These are phyloP conservation scores for Trilocha varians DNA, from an alignment of 2,888 invertebrate genomes.

Conservation along the genomic window DNA sequence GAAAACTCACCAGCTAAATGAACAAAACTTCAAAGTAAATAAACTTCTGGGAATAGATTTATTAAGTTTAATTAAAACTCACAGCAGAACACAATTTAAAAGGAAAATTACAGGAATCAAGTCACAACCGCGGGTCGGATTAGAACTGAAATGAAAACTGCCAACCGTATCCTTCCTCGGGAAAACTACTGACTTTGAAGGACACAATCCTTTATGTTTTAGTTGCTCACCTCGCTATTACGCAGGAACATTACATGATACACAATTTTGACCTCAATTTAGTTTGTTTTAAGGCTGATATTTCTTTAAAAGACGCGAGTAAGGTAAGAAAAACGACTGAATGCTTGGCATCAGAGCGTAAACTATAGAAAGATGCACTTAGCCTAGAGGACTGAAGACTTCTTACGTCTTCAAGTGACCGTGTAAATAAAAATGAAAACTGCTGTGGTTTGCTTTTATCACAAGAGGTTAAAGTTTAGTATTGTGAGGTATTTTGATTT, in stretches of 20 bases:
- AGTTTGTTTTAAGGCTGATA: constrained; percentile 24
- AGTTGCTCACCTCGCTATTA: constrained; percentile 55
- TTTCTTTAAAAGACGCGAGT: constrained; percentile 18
- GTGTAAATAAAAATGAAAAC: constrained; percentile 13
- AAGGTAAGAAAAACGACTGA: constrained; percentile 46
- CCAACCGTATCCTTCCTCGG: constrained; percentile 47
- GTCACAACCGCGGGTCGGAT: constrained; percentile 31
- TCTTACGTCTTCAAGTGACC: not conserved
- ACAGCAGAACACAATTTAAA: constrained; percentile 14
- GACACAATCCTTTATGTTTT: constrained; percentile 58
- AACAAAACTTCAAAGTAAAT: not conserved
- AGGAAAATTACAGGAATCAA: constrained; percentile 26
- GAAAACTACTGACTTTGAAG: constrained; percentile 46
- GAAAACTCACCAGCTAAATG: constrained; percentile 2
- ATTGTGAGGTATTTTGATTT: too few relatives aligned
- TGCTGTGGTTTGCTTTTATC: too few relatives aligned
- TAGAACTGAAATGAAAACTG: constrained; percentile 56
- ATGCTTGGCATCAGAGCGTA: constrained; percentile 54
- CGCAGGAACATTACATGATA: constrained; percentile 11
- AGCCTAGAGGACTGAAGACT: constrained; percentile 18
- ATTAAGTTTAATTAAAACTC: constrained; percentile 8
- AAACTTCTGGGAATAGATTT: constrained; percentile 2
- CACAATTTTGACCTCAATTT: constrained; percentile 13
- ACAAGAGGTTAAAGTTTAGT: too few relatives aligned
- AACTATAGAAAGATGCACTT: constrained; percentile 52